These are phyloP conservation scores for Cynocephalus volans DNA, from an alignment of 2,113 vertebrate species.

Conservation along the genomic window DNA sequence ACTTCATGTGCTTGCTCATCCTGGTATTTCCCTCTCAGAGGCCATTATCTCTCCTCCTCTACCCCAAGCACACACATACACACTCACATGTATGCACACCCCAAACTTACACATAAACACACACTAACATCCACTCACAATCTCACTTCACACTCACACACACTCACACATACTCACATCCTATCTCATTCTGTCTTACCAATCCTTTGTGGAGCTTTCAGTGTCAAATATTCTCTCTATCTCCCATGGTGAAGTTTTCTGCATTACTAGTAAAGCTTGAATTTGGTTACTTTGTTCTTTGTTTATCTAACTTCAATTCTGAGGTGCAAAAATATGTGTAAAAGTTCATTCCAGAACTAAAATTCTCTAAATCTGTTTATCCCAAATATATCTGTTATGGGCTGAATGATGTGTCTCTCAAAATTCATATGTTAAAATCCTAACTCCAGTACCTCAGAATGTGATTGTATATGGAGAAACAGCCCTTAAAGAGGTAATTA, in stretches of 20 bases:
- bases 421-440: neutral
- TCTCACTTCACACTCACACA: neutral
- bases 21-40: neutral
- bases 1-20: fast-evolving
- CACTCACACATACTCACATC: neutral
- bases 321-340: neutral
- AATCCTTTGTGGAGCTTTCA: neutral
- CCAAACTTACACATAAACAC: too few relatives aligned
- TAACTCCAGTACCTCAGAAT: neutral
- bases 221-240: neutral
- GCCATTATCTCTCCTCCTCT: too few relatives aligned
- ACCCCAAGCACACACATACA: neutral
- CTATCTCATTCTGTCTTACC: neutral
- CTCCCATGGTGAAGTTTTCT: neutral
- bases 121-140: neutral
- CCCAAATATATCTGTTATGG: neutral
- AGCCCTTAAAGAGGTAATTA: neutral
- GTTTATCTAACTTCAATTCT: neutral
- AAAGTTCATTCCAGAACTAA: neutral
- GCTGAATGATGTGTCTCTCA: neutral
- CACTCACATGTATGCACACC: neutral
- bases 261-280: neutral
- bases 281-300: neutral
- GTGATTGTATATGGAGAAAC: neutral
- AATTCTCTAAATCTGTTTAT: neutral